Conservation (phyloP, 2,113 vertebrate genomes). For the Calonectris borealis region DNA sequence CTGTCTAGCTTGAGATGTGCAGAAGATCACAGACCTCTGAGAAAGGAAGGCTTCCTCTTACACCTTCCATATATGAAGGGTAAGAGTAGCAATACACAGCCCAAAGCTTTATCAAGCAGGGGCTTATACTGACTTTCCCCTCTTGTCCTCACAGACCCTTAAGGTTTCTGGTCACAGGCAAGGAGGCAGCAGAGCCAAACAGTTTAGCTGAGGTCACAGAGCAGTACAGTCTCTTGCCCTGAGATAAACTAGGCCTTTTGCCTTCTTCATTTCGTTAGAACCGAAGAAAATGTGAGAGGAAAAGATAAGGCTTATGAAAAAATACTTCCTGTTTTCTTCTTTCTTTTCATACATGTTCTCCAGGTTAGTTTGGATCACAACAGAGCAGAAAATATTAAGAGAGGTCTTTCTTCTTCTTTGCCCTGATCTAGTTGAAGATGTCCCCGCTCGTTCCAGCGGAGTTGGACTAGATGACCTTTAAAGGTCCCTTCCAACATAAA, state of each 20-base stretch:
- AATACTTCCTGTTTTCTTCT: neutral
- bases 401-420: neutral
- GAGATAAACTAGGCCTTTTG: neutral
- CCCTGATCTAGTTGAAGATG: neutral
- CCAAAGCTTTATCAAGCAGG: neutral
- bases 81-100: neutral
- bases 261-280: neutral
- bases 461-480: neutral
- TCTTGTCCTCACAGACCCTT: neutral
- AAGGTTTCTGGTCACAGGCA: neutral
- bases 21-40: neutral
- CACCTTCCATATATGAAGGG: too few relatives aligned
- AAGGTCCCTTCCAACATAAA: neutral
- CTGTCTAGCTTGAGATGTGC: neutral
- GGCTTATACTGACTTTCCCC: neutral
- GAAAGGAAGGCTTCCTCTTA: neutral
- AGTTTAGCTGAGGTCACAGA: neutral
- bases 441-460: neutral
- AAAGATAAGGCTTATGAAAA: neutral
- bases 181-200: neutral
- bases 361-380: neutral
- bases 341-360: neutral
- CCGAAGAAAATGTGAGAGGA: neutral
- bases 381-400: neutral
- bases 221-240: neutral